Conservation (phyloP, 2,888 invertebrate species). For the Chaetogeoica ovagalla region DNA sequence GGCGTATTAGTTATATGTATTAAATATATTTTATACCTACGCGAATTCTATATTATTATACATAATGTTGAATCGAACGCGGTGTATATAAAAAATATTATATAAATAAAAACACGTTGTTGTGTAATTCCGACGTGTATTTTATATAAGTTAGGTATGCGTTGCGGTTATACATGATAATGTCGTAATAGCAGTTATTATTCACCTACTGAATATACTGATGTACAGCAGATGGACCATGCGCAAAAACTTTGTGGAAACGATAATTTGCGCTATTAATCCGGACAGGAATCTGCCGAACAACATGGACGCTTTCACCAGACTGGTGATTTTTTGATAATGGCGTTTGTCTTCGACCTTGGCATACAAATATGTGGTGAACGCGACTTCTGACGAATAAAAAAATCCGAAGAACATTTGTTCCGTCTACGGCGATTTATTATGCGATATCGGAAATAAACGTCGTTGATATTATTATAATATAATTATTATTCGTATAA, state of each 20-base stretch:
- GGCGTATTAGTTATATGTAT: too few species aligned
- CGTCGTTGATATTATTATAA: too few species aligned
- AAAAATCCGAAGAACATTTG: constrained; percentile 83
- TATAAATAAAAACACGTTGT: too few species aligned
- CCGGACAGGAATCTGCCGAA: constrained; percentile 79
- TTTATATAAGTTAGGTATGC: too few species aligned
- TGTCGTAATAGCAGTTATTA: not conserved
- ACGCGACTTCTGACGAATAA: constrained; percentile 88
- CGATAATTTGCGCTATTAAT: constrained; percentile 70
- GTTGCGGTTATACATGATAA: too few species aligned
- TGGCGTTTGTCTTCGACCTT: constrained; percentile 68
- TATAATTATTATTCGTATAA: too few species aligned
- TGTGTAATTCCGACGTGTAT: too few species aligned
- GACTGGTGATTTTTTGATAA: constrained; percentile 83
- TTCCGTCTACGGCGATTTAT: constrained; percentile 59
- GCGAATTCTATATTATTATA: too few species aligned
- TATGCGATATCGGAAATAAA: not conserved
- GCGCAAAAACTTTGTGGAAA: constrained; percentile 57
- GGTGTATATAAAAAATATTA: too few species aligned
- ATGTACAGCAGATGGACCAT: constrained; percentile 50
- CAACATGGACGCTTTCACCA: constrained; percentile 80
- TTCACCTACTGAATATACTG: constrained; percentile 52
- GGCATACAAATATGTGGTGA: constrained; percentile 91
- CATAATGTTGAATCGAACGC: too few species aligned
- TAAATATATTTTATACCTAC: too few species aligned